A percentile compares a stretch with the other conserved stretches of the same genome.
phyloP scores from a whole-genome alignment of 2,888 invertebrate species.

The Polia nebulosa region DNA sequence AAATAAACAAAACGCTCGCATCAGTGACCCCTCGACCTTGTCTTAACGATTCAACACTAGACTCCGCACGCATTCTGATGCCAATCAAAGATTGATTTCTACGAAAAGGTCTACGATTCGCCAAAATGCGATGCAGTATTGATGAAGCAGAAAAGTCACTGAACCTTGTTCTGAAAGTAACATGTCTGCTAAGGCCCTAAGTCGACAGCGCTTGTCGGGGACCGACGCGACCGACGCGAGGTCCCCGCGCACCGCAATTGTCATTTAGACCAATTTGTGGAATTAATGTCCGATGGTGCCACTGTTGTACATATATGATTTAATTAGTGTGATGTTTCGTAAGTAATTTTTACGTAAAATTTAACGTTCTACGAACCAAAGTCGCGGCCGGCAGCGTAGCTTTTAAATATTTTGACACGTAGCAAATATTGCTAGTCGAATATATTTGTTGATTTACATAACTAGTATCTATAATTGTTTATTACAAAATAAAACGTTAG shows the following conservation, averaged over 20 bases:
- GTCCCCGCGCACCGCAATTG: constrained; percentile 75
- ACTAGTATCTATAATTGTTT: not conserved
- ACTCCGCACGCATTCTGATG: not conserved
- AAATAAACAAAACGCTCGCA: not conserved
- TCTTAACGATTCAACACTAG: not conserved
- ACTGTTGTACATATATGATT: constrained; percentile 69
- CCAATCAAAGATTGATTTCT: no score
- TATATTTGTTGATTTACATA: not conserved
- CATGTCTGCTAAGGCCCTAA: not conserved
- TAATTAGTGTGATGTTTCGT: constrained; percentile 70
- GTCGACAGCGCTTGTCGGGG: constrained; percentile 41
- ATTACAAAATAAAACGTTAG: not conserved
- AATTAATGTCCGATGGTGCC: constrained; percentile 76
- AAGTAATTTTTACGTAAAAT: constrained; percentile 56
- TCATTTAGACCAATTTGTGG: constrained; percentile 84
- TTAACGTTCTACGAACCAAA: constrained; percentile 53
- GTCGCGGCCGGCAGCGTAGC: constrained; percentile 5
- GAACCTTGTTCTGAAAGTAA: not conserved
- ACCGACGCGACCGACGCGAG: constrained; percentile 8
- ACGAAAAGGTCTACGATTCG: no score
- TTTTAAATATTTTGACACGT: constrained; percentile 20
- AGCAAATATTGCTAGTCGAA: constrained; percentile 16
- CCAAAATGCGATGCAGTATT: not conserved
- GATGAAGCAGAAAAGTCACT: not conserved
- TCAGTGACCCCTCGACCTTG: not conserved